A percentile compares a stretch with the other conserved stretches of the same genome.
Evolutionary conservation across 2,888 invertebrate genomes (phyloP).

Genomic region (Melanostoma scalare): DNA sequence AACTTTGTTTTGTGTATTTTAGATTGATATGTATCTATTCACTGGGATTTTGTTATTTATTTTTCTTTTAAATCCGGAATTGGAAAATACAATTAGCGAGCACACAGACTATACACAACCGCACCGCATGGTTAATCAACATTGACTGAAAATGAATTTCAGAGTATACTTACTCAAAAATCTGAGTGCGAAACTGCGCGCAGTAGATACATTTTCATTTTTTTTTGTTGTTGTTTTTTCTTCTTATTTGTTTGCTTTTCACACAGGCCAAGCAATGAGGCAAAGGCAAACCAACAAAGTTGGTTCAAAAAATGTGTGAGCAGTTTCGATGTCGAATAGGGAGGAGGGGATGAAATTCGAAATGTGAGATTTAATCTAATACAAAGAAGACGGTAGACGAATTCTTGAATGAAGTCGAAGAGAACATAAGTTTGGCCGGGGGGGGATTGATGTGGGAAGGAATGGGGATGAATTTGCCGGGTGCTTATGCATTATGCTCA

Average conservation of each 20-base stretch:
- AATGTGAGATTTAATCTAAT: not conserved
- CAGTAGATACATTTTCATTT: slow-evolving; percentile 63
- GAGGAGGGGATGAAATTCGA: not conserved
- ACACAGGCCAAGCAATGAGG: not conserved
- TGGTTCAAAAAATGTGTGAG: slow-evolving; percentile 15
- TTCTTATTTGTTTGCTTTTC: slow-evolving; percentile 41
- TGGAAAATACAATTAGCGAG: slow-evolving; percentile 74
- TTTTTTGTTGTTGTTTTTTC: slow-evolving; percentile 8
- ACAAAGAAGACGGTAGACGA: not conserved
- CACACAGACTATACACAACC: slow-evolving; percentile 77
- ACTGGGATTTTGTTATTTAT: slow-evolving; percentile 19
- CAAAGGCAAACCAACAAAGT: not conserved
- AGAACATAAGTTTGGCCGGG: not conserved
- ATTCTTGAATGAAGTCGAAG: slow-evolving; percentile 30
- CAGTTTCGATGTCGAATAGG: slow-evolving; percentile 52
- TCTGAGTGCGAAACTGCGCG: slow-evolving; percentile 66
- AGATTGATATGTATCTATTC: slow-evolving; percentile 49
- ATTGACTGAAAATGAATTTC: slow-evolving; percentile 79
- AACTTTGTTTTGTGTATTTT: slow-evolving; percentile 21
- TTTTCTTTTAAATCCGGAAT: slow-evolving; percentile 53
- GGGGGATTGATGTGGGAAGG: not conserved
- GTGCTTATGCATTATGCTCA: too few relatives aligned
- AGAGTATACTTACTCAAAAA: slow-evolving; percentile 73
- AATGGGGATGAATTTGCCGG: not conserved
- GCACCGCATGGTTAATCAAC: slow-evolving; percentile 80